Evolutionary conservation across 2,113 vertebrate species (phyloP).

Genomic region (Catharus fuscescens): DNA sequence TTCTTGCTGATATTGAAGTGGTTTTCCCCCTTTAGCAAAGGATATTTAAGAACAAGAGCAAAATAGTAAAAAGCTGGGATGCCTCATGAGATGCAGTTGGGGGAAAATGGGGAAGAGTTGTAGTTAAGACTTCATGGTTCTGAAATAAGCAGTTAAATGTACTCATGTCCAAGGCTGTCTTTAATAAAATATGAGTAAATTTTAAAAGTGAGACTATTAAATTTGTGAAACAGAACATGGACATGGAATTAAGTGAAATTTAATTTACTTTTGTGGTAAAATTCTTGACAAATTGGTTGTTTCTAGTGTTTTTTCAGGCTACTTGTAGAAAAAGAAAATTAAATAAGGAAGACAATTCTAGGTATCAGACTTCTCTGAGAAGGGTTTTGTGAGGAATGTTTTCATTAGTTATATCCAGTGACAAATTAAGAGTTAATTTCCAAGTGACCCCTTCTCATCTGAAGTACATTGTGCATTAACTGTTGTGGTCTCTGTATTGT

Average conservation of each 20-base stretch:
- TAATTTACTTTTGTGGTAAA: neutral
- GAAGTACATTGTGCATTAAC: neutral
- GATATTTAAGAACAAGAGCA: slow-evolving; percentile 52
- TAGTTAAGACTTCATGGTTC: neutral
- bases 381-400: neutral
- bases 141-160: neutral
- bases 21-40: slow-evolving; percentile 20
- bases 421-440: neutral
- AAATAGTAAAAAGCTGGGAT: slow-evolving; percentile 48
- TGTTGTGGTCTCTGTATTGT: neutral
- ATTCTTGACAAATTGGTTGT: neutral
- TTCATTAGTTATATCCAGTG: neutral
- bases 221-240: neutral
- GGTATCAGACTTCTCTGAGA: neutral
- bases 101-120: neutral
- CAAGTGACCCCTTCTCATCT: neutral
- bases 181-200: neutral
- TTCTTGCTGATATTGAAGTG: slow-evolving; percentile 21
- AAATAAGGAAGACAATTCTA: neutral
- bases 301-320: neutral
- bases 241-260: neutral
- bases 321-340: neutral
- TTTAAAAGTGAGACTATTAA: neutral
- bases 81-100: neutral
- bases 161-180: neutral